Evolutionary conservation across 1,140 invertebrate species (phyloP), one percentile per base, ranked within the genome.

Genomic region (Argopecten irradians): DNA sequence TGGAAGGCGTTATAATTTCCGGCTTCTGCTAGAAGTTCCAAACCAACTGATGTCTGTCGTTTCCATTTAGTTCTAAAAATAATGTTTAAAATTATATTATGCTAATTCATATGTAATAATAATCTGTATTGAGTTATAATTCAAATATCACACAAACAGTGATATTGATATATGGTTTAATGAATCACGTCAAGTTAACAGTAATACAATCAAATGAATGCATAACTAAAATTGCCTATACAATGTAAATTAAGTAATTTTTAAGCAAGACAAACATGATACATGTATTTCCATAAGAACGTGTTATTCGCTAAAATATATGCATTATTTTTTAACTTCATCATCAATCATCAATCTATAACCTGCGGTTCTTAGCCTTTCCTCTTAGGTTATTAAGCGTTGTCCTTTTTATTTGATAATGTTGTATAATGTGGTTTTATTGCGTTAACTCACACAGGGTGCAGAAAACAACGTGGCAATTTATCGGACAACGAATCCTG

Each of bases 31-130:
- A 99, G 96, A 33, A 99, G 96, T 95, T 99, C 99, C 90, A 99
- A 95, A 0, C 98, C 98, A 0, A 99, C 98, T 0, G 98, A 98
- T 9, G 98, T 99, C 95, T 99, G 99, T 3, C 99, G 97, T 95
- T 99, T 99, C 99, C 99, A 99, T 96, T 99, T 99, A 93, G 99
- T 99, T 96, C 98, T 99, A 97, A n/a, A 90, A 91, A 84, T 33
- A 83, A 85, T 82, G 39, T 19, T 33, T 19, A 34, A 46, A 14
- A 34, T n/a, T 19, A 43, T 43, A 14, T 19, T 86, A 55, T 14
- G 13, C n/a, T 55, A 14, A 14, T n/a, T 55, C 13, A 13, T 14
- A 13, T 13, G 46, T n/a, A 13, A 14, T 55, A 55, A n/a, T 55
- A n/a, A 55, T n/a, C 13, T 55, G 46, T n/a, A 55, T n/a, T 13